Base-by-base conservation (phyloP, 1,140 invertebrate species). In the Drosophila setifemur region DNA sequence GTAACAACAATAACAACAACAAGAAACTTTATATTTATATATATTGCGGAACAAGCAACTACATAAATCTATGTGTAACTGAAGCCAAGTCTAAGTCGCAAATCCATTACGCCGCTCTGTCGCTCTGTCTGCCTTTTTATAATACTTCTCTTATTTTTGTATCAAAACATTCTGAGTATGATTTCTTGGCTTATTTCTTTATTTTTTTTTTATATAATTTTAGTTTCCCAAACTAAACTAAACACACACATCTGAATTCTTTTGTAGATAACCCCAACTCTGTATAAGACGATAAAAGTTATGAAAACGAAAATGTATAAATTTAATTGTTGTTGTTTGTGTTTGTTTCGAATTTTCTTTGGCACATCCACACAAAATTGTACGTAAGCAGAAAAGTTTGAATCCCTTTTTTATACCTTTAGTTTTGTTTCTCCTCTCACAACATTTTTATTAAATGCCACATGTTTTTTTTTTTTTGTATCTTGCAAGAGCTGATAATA, bases 21-120 rank as follows among this genome's bases (percentile, higher is more conserved):
- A 49, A 69, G 47, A 21, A 63, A 54, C 48, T 47, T 55, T 43
- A 77, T 55, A 45, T 66, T 50, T 52, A 66, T 67, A 76, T 40
- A 21, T 45, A 40, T 19, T 29, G 18, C 64, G 28, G 28, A 25
- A 29, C 28, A 48, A 14, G 26, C 23, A 23, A 52, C 33, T 45
- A 48, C 42, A 43, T 52, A 73, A 4, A 42, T 44, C 44, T 44
- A 19, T 49, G 57, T 71, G 68, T 60, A 77, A 60, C 33, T 39
- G 29, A 71, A 45, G 37, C 26, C 50, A 66, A 47, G 45, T 63
- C 52, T 35, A 69, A 63, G 28, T 53, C 69, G 69, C 33, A 35
- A 55, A 43, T 26, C 55, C 29, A 35, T 67, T n/a, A n/a, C n/a
- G n/a, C n/a, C n/a, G n/a, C n/a, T n/a, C n/a, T n/a, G n/a, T n/a